phyloP scores from a whole-genome alignment of 2,113 vertebrate species.

The Cochlearius cochlearius region DNA sequence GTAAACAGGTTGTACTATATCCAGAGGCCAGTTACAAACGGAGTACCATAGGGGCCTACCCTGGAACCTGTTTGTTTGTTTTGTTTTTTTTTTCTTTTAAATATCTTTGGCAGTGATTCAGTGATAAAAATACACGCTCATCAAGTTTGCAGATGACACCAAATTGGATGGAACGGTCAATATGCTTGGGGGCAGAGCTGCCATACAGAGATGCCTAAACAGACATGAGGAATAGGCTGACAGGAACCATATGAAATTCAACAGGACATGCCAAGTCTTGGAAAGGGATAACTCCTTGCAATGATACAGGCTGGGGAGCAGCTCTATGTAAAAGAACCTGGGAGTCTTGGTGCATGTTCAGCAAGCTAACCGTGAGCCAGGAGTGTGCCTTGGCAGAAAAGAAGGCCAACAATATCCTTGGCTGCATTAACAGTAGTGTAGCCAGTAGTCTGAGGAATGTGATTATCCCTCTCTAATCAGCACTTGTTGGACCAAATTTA shows the following conservation, averaged over 20 bases:
- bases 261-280: not conserved
- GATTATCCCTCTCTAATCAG: constrained; percentile 58
- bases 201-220: not conserved
- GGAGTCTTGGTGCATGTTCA: constrained; percentile 10
- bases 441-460: constrained; percentile 52
- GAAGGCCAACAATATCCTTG: constrained; percentile 34
- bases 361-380: not conserved
- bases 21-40: not conserved
- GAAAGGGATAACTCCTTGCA: not conserved
- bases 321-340: not conserved
- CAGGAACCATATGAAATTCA: constrained; percentile 1
- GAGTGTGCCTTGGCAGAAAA: constrained; percentile 56
- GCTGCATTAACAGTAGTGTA: constrained; percentile 23
- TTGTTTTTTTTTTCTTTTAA: not conserved
- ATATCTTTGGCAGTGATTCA: not conserved
- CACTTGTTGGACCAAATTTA: not conserved
- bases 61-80: not conserved
- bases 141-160: not conserved
- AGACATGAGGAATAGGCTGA: not conserved
- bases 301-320: not conserved
- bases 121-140: not conserved
- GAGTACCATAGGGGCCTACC: not conserved
- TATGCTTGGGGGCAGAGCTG: not conserved
- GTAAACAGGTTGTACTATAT: not conserved
- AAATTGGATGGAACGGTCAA: not conserved